Evolutionary conservation across 2,888 invertebrate species (phyloP), one percentile per base, ranked within the genome.

Genomic region (Eremobia ochroleuca): DNA sequence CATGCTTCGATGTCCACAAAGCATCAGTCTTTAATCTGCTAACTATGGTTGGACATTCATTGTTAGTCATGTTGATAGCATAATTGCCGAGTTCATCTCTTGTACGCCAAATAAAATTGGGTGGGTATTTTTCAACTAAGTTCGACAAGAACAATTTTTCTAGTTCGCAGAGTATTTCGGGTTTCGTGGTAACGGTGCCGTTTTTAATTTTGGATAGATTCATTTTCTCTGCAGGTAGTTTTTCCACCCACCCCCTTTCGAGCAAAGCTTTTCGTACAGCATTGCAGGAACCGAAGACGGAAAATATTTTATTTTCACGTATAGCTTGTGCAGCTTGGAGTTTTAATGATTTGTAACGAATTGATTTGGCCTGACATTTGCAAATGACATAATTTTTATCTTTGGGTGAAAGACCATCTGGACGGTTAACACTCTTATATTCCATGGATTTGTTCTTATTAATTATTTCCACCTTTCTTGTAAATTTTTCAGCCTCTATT

Each of bases 161-260:
- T 58, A 96, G 82, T 89, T 96, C 96, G 55, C 77, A 75, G 58
- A 93, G 87, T 77, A 94, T 87, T 68, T 95, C 93, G 8, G 80
- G 79, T 88, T 93, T 93, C 69, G 88, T 90, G 8, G 90, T 87
- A 77, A 88, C 88, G 0, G 85, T 87, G 37, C 94, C 93, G 59
- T 92, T 93, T 79, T 91, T 88, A 88, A 97, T 92, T 93, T 92
- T 95, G 4, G 90, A 78, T 52, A 96, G 85, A 85, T 95, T 96
- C 95, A 96, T 96, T 85, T 90, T 91, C 69, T 91, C 91, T 3
- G 91, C 80, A 13, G 97, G 94, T 49, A 97, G 92, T 93, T 98
- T 98, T 93, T 98, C 98, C 4, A 98, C 94, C 98, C 98, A 98
- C 0, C 98, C 98, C 55, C 96, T 95, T 64, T 97, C 97, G 65